Evolutionary conservation across 37 sponge, comb jelly and placozoan species (phyloP).

Genomic region (Chondrilla cf. caribensis): DNA sequence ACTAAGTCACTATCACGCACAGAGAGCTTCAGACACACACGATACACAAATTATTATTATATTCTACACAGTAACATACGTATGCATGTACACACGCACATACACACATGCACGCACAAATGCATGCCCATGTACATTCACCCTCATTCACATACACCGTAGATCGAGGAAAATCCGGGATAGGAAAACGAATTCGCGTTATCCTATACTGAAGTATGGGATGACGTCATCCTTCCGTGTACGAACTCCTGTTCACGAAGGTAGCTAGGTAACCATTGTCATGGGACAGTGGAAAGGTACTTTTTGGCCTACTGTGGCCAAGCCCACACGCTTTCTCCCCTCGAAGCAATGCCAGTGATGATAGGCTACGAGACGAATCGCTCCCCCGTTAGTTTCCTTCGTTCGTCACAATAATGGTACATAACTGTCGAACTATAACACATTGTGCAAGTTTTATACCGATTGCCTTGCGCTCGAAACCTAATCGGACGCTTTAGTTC

Average conservation of each 20-base stretch:
- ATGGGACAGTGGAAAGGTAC: background rate
- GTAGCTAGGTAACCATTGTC: slow-evolving; percentile 13
- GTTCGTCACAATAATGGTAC: background rate
- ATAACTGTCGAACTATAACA: background rate
- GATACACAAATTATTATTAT: too few relatives aligned
- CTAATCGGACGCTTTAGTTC: background rate
- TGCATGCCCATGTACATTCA: too few relatives aligned
- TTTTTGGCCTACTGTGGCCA: background rate
- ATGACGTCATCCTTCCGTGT: slow-evolving; percentile 18
- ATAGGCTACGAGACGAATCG: background rate
- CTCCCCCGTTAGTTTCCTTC: background rate
- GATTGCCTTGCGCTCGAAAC: background rate
- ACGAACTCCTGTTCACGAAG: background rate
- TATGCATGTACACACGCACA: too few relatives aligned
- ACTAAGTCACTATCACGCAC: too few relatives aligned
- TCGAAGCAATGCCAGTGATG: background rate
- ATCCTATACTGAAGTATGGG: background rate
- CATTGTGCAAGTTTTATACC: background rate
- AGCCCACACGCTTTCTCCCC: background rate
- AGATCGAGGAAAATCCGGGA: background rate
- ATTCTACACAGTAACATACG: too few relatives aligned
- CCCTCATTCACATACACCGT: too few relatives aligned
- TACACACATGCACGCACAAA: too few relatives aligned
- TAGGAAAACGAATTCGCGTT: slow-evolving; percentile 22
- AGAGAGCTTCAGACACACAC: too few relatives aligned